Conservation (phyloP, 37 sponge, comb jelly and placozoan species). For the Dysidea cf. avara region DNA sequence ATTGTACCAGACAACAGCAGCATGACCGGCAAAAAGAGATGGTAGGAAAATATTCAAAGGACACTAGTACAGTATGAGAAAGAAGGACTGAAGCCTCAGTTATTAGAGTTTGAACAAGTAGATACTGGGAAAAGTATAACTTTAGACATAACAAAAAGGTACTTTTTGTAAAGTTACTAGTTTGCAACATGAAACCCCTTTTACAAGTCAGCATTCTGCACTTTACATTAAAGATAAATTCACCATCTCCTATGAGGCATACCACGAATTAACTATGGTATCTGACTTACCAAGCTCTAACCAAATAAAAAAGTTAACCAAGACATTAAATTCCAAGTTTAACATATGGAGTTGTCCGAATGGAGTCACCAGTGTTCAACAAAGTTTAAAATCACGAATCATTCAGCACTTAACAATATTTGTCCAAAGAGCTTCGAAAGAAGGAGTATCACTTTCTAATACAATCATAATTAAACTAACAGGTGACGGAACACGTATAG, state of each 20-base stretch:
- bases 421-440: background rate
- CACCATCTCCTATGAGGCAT: background rate
- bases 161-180: background rate
- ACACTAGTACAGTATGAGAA: background rate
- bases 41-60: background rate
- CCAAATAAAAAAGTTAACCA: background rate
- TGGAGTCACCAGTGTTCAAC: background rate
- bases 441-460: background rate
- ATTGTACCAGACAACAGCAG: conserved; percentile 1
- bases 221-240: conserved; percentile 1
- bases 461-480: conserved; percentile 8
- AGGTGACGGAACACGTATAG: conserved; percentile 16
- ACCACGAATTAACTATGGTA: background rate
- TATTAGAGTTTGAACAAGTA: background rate
- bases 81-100: background rate
- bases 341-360: background rate
- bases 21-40: background rate
- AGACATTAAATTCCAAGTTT: background rate
- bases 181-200: too few species aligned
- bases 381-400: background rate
- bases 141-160: background rate
- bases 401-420: background rate
- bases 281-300: background rate
- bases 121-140: background rate
- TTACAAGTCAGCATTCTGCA: background rate